Percentiles rank a stretch among this genome's conserved stretches.
Conservation (phyloP, 2,888 invertebrate species). For the Cremastinae sp. region DNA sequence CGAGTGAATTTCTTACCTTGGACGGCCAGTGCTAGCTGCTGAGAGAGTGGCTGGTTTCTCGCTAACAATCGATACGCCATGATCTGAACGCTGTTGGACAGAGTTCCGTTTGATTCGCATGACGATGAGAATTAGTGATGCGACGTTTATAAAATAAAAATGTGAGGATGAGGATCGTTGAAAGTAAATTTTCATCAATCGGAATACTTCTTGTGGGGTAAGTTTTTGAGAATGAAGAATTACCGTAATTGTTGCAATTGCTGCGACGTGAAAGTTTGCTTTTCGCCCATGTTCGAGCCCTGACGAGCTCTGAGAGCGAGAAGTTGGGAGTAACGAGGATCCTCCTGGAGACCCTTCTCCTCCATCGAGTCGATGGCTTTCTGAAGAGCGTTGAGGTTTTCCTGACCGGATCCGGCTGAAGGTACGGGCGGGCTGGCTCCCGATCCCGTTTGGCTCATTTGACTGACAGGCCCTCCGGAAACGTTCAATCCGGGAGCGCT, state of each 20-base stretch:
- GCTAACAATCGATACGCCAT: slow-evolving; percentile 95
- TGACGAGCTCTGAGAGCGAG: slow-evolving; percentile 91
- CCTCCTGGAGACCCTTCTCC: slow-evolving; percentile 96
- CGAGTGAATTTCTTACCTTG: slow-evolving; percentile 81
- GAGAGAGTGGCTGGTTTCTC: slow-evolving; percentile 93
- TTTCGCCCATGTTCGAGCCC: slow-evolving; percentile 82
- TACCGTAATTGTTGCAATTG: slow-evolving; percentile 94
- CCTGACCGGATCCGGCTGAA: slow-evolving; percentile 83
- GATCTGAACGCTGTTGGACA: slow-evolving; percentile 88
- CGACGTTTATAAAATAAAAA: too few relatives aligned
- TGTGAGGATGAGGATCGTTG: too few relatives aligned
- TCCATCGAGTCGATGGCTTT: slow-evolving; percentile 97
- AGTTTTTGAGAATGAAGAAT: too few relatives aligned
- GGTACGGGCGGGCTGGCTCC: slow-evolving; percentile 35
- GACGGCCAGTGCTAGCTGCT: slow-evolving; percentile 86
- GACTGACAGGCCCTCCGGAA: slow-evolving; percentile 65
- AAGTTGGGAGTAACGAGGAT: slow-evolving; percentile 94
- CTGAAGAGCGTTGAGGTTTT: slow-evolving; percentile 92
- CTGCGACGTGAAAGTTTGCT: slow-evolving; percentile 87
- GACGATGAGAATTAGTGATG: too few relatives aligned
- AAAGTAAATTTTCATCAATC: too few relatives aligned
- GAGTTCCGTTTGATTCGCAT: slow-evolving; percentile 29
- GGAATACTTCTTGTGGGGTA: too few relatives aligned
- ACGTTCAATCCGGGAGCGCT: slow-evolving; percentile 65
- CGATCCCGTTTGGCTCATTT: slow-evolving; percentile 39